Base-by-base conservation (phyloP, 2,888 invertebrate species). In the Heliconius aoede region DNA sequence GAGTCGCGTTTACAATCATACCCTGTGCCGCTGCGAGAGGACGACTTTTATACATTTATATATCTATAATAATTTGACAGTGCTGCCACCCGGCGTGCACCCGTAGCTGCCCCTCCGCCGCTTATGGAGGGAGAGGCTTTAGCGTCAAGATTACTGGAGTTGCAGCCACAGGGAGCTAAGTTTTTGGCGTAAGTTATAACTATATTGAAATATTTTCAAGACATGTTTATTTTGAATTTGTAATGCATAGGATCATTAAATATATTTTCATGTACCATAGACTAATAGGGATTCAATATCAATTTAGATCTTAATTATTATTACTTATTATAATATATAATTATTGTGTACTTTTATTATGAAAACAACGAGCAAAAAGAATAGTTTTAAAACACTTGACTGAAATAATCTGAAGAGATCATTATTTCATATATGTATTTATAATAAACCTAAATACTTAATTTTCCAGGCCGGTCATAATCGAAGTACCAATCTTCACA, bases 101-200 rank as follows among this genome's bases (percentile, higher is more conserved):
- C 95, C 4, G 93, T 88, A 0, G 93, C 95, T 0, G 98, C 99
- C 90, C 99, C 99, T 5, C 99, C 99, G 0, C 99, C 99, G 0
- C 94, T 99, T 18, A 99, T 99, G 97, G 99, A 99, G 90, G 99
- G 99, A 21, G 99, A 99, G 92, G 99, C 99, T 4, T 95, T 99
- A 77, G 99, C 99, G 0, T 98, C 99, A 79, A 95, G 99, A 78
- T 96, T 99, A 72, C 94, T 99, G 80, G 99, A 99, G 92, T 95
- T 99, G 92, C 99, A 99, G 80, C 99, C 99, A 21, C 97, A 98
- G 74, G 98, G 98, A 76, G 99, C 98, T 67, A 98, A 98, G 91
- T 99, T 99, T 94, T 96, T 99, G 86, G 99, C 99, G 98, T 99
- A 93, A 93, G 93, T 80, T 51, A 46, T 36, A n/a, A 46, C 5